Conservation (phyloP, 2,113 vertebrate genomes). For the Albula glossodonta region DNA sequence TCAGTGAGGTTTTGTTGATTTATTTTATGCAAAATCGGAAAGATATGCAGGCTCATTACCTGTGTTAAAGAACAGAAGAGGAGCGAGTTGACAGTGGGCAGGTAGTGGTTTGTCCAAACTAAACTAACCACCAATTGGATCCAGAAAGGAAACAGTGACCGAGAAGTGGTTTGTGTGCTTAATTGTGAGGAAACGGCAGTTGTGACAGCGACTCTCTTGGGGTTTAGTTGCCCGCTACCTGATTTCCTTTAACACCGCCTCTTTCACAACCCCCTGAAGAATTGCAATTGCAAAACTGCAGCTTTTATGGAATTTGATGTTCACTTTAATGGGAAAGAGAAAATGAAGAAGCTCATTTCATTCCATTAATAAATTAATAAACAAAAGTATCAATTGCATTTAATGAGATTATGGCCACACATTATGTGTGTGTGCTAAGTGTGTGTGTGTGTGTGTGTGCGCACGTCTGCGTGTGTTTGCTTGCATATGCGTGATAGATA, state of each 20-base stretch:
- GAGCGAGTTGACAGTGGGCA: not conserved
- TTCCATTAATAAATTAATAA: constrained; percentile 28
- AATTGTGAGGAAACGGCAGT: not conserved
- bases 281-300: not conserved
- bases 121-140: not conserved
- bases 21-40: not conserved
- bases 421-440: not conserved
- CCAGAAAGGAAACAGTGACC: not conserved
- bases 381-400: constrained; percentile 37
- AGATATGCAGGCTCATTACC: not conserved
- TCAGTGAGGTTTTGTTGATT: not conserved
- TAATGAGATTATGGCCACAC: constrained; percentile 45
- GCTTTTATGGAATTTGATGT: not conserved
- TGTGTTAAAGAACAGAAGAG: not conserved
- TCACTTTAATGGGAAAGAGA: not conserved
- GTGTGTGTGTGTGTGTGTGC: constrained; percentile 32
- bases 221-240: not conserved
- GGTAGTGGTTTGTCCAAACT: not conserved
- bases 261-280: not conserved
- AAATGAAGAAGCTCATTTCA: no score
- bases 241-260: not conserved
- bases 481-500: not conserved
- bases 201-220: not conserved
- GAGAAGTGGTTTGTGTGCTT: not conserved
- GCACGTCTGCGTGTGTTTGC: not conserved